Evolutionary conservation across 2,888 invertebrate species (phyloP).

Genomic region (Spisula solida): DNA sequence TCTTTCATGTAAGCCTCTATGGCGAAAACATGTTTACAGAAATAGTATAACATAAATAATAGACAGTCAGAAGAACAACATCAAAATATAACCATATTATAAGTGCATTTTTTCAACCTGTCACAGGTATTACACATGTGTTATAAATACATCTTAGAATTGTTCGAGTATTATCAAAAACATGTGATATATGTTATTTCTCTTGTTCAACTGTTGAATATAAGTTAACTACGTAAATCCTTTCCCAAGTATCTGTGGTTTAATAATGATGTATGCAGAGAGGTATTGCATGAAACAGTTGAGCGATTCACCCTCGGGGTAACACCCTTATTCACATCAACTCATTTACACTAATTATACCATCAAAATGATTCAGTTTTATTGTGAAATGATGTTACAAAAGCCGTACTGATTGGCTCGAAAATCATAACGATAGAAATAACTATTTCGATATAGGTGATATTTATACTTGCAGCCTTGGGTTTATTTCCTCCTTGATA

Average conservation of each 20-base stretch:
- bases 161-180: background rate
- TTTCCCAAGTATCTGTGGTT: background rate
- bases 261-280: background rate
- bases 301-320: background rate
- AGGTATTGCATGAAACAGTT: background rate
- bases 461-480: background rate
- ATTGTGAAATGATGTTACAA: slow-evolving; percentile 12
- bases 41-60: no score
- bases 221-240: background rate
- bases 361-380: background rate
- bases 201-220: background rate
- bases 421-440: background rate
- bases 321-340: background rate
- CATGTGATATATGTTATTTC: background rate
- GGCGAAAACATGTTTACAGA: no score
- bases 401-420: background rate
- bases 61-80: no score
- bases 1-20: no score
- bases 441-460: background rate
- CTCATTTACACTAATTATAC: slow-evolving; percentile 20
- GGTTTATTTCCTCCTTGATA: background rate
- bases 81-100: no score
- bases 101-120: no score
- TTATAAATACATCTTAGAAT: background rate
- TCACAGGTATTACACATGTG: no score